Conservation (phyloP, 2,113 vertebrate species). For the Capricornis sumatraensis region DNA sequence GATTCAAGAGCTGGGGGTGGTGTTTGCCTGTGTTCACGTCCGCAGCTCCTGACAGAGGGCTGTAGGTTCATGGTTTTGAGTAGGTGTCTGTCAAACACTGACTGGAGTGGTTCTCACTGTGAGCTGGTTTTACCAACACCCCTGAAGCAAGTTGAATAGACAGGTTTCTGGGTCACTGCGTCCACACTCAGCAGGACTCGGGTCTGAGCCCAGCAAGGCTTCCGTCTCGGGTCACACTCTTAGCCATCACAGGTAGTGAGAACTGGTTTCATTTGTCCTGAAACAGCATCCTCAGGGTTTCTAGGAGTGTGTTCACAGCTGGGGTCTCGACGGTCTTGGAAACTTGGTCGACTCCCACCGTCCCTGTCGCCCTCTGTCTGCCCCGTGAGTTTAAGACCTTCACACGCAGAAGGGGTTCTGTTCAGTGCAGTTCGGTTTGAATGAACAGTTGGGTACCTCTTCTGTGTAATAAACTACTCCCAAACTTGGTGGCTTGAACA, state of each 20-base stretch:
- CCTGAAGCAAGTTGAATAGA: neutral
- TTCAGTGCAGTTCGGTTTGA: neutral
- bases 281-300: neutral
- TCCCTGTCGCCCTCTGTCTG: neutral
- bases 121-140: neutral
- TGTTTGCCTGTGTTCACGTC: neutral
- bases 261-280: neutral
- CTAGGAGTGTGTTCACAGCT: rapidly evolving
- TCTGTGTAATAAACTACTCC: neutral
- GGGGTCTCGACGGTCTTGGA: neutral
- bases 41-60: neutral
- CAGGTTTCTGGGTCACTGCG: neutral
- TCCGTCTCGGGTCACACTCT: neutral
- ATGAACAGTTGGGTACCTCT: neutral
- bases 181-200: neutral
- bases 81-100: neutral
- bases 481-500: neutral
- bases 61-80: neutral
- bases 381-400: neutral
- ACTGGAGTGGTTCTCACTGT: neutral
- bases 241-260: neutral
- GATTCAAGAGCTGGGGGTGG: neutral
- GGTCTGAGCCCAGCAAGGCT: neutral
- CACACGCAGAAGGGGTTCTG: neutral
- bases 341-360: neutral